A percentile compares a stretch with the other conserved stretches of the same genome.
Evolutionary conservation across 2,113 vertebrate species (phyloP).

Genomic region (Leptodactylus fuscus): DNA sequence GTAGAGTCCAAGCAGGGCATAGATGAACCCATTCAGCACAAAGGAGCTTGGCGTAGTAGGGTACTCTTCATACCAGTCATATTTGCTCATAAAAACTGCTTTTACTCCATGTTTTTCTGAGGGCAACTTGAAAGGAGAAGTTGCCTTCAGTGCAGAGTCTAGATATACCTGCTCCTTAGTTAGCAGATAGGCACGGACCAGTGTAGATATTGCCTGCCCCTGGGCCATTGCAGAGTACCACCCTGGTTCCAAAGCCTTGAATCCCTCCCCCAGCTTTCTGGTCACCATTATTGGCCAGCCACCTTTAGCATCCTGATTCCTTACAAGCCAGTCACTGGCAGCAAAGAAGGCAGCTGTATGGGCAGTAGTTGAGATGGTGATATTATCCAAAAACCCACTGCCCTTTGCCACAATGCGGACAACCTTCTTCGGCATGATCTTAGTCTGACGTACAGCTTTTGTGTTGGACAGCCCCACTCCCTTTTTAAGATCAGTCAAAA

Average conservation of each 20-base stretch:
- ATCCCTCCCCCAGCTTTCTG: constrained; percentile 93
- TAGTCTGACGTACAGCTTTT: constrained; percentile 94
- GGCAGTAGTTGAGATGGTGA: constrained; percentile 90
- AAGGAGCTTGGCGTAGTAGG: constrained; percentile 95
- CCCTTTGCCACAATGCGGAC: constrained; percentile 83
- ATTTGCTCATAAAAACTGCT: constrained; percentile 91
- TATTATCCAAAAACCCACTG: constrained; percentile 87
- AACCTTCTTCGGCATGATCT: constrained; percentile 91
- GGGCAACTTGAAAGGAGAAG: constrained; percentile 86
- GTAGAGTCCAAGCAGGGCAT: constrained; percentile 91
- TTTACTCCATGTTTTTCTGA: constrained; percentile 92
- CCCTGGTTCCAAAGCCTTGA: constrained; percentile 90
- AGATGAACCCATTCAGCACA: constrained; percentile 98
- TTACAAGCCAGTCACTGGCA: constrained; percentile 91
- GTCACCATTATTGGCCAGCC: constrained; percentile 98
- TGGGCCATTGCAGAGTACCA: constrained; percentile 99
- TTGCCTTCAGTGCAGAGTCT: constrained; percentile 85
- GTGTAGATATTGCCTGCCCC: constrained; percentile 95
- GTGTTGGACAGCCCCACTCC: constrained; percentile 96
- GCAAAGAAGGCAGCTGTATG: constrained; percentile 96
- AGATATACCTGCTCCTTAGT: constrained; percentile 89
- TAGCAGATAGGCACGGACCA: constrained; percentile 91
- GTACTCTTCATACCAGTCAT: constrained; percentile 99
- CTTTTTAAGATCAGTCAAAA: constrained; percentile 93
- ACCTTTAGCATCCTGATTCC: constrained; percentile 92